Evolutionary conservation across 2,888 invertebrate genomes (phyloP).

Genomic region (Pterostichus madidus): DNA sequence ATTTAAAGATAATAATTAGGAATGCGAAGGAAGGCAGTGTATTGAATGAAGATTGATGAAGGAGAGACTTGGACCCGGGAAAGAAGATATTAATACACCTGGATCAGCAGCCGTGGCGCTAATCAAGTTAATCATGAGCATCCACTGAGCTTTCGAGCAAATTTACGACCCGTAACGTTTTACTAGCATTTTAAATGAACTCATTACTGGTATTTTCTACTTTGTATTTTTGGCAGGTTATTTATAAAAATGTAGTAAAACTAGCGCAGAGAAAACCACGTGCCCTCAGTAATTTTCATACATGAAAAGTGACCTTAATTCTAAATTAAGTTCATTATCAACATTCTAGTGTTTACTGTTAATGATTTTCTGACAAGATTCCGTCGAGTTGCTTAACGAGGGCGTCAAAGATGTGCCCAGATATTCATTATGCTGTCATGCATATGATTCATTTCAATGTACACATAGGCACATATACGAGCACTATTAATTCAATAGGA

Average conservation of each 20-base stretch:
- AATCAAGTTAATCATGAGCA: slow-evolving; percentile 25
- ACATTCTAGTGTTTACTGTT: slow-evolving; percentile 53
- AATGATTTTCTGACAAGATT: slow-evolving; percentile 50
- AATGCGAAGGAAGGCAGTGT: not conserved
- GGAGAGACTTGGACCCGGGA: not conserved
- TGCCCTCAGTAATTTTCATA: slow-evolving; percentile 46
- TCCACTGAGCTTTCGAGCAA: not conserved
- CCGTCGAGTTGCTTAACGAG: not conserved
- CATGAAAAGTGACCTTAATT: slow-evolving; percentile 51
- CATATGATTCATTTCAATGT: slow-evolving; percentile 40
- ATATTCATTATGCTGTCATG: slow-evolving; percentile 37
- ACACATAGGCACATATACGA: not conserved
- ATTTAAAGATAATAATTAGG: not conserved
- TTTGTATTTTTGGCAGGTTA: slow-evolving; percentile 56
- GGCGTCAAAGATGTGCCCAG: slow-evolving; percentile 20
- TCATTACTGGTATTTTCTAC: slow-evolving; percentile 52
- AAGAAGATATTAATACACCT: slow-evolving; percentile 28
- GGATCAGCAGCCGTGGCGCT: not conserved
- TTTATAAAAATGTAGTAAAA: slow-evolving; percentile 53
- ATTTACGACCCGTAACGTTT: slow-evolving; percentile 11
- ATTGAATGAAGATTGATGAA: slow-evolving; percentile 32
- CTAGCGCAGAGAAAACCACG: slow-evolving; percentile 56
- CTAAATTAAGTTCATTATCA: slow-evolving; percentile 65
- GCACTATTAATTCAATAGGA: slow-evolving; percentile 44
- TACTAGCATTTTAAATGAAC: slow-evolving; percentile 48